A percentile compares a stretch with the other conserved stretches of the same genome.
Evolutionary conservation across 1,140 invertebrate genomes (phyloP).

Genomic region (Aphis craccivora): DNA sequence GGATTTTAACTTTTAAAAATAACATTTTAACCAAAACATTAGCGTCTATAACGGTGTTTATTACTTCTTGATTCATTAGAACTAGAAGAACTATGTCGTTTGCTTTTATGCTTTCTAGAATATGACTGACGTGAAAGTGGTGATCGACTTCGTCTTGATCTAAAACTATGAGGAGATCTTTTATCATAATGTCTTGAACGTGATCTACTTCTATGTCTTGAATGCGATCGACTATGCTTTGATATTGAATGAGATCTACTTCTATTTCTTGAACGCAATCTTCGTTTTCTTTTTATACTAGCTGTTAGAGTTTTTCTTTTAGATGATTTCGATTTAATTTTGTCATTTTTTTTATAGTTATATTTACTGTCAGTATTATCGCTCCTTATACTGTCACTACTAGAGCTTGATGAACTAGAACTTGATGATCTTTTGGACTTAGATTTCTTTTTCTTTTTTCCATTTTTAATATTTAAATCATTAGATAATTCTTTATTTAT

Average conservation of each 20-base stretch:
- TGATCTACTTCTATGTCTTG: background rate
- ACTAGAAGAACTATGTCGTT: conserved; percentile 45
- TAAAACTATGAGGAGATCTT: conserved; percentile 38
- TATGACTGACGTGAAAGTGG: background rate
- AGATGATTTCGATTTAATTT: conserved; percentile 1
- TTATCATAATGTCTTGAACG: conserved; percentile 18
- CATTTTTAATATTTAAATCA: background rate
- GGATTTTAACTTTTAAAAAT: background rate
- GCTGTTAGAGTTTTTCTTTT: background rate
- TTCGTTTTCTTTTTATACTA: background rate
- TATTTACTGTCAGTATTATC: conserved; percentile 25
- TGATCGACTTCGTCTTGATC: conserved; percentile 33
- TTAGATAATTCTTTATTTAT: background rate
- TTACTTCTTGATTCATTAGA: conserved; percentile 40
- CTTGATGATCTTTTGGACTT: conserved; percentile 19
- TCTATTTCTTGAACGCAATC: background rate
- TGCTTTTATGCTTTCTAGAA: conserved; percentile 28
- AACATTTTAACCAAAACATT: background rate
- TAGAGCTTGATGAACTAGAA: conserved; percentile 36
- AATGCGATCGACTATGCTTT: conserved; percentile 42
- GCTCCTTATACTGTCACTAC: conserved; percentile 11
- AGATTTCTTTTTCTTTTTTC: conserved; percentile 21
- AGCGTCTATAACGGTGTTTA: conserved; percentile 26
- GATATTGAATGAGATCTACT: conserved; percentile 25
- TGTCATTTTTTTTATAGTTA: conserved; percentile 23